These are phyloP conservation scores for Dermolepida albohirtum DNA, from an alignment of 2,888 invertebrate genomes.

Conservation along the genomic window DNA sequence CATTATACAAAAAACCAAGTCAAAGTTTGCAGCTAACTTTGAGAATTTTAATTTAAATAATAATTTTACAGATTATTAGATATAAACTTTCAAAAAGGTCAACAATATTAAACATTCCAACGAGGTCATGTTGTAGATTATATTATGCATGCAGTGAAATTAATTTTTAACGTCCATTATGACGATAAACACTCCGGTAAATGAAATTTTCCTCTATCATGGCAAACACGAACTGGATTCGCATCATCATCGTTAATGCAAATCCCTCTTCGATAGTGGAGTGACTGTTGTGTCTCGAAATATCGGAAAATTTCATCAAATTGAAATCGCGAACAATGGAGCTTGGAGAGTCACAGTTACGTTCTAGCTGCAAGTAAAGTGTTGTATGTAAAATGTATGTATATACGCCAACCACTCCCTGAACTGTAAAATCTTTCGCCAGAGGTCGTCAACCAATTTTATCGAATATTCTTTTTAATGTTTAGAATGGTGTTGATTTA, in stretches of 20 bases:
- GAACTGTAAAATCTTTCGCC: slow-evolving; percentile 14
- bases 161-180: too few species aligned
- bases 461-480: not conserved
- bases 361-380: slow-evolving; percentile 12
- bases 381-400: too few species aligned
- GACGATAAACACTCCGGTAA: too few species aligned
- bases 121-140: too few species aligned
- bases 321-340: slow-evolving; percentile 28
- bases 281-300: slow-evolving; percentile 14
- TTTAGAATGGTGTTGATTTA: not conserved
- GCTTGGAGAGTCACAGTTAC: slow-evolving; percentile 6
- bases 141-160: too few species aligned
- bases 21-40: too few species aligned
- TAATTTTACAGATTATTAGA: too few species aligned
- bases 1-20: too few species aligned
- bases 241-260: slow-evolving; percentile 12
- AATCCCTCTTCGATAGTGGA: not conserved
- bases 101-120: too few species aligned
- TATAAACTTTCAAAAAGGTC: too few species aligned
- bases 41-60: too few species aligned
- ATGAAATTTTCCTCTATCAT: not conserved
- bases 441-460: slow-evolving; percentile 19
- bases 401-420: slow-evolving; percentile 9
- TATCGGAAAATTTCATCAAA: slow-evolving; percentile 27
- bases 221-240: not conserved